These are phyloP conservation scores for Apantesis nais DNA, from an alignment of 2,888 invertebrate species.

Conservation along the genomic window DNA sequence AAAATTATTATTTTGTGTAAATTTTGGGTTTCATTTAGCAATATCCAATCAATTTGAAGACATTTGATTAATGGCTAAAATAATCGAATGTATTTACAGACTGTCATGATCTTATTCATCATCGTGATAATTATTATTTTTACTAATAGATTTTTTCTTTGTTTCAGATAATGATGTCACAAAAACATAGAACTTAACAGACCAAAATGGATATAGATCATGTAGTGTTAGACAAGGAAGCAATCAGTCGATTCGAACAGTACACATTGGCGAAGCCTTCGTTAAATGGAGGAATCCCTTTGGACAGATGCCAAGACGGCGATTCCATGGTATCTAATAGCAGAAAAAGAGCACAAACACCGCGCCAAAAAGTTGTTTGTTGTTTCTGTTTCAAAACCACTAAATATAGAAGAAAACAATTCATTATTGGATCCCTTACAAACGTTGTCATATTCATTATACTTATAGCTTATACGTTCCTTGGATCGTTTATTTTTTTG, in stretches of 20 bases:
- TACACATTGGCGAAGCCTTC: slow-evolving; percentile 81
- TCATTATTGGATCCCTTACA: slow-evolving; percentile 90
- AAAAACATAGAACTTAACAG: slow-evolving; percentile 65
- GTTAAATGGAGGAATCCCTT: slow-evolving; percentile 81
- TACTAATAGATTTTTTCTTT: slow-evolving; percentile 56
- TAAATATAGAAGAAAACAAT: slow-evolving; percentile 85
- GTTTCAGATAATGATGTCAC: slow-evolving; percentile 79
- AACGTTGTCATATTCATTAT: slow-evolving; percentile 93
- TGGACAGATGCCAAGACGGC: slow-evolving; percentile 84
- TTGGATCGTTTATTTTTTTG: slow-evolving; percentile 93
- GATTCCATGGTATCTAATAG: slow-evolving; percentile 82
- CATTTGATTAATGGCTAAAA: background rate
- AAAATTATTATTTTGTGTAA: background rate
- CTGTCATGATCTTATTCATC: background rate
- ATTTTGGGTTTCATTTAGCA: background rate
- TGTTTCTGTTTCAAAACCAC: slow-evolving; percentile 85
- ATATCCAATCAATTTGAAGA: background rate
- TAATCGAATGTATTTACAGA: background rate
- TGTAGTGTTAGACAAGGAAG: slow-evolving; percentile 82
- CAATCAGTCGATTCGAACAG: slow-evolving; percentile 82
- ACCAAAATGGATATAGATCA: slow-evolving; percentile 81
- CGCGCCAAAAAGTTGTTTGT: slow-evolving; percentile 82
- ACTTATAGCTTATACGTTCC: slow-evolving; percentile 91
- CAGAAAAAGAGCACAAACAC: slow-evolving; percentile 78
- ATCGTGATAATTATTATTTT: background rate